Evolutionary conservation across 2,113 vertebrate species (phyloP), one percentile per base, ranked within the genome.

Genomic region (Apteryx mantelli): DNA sequence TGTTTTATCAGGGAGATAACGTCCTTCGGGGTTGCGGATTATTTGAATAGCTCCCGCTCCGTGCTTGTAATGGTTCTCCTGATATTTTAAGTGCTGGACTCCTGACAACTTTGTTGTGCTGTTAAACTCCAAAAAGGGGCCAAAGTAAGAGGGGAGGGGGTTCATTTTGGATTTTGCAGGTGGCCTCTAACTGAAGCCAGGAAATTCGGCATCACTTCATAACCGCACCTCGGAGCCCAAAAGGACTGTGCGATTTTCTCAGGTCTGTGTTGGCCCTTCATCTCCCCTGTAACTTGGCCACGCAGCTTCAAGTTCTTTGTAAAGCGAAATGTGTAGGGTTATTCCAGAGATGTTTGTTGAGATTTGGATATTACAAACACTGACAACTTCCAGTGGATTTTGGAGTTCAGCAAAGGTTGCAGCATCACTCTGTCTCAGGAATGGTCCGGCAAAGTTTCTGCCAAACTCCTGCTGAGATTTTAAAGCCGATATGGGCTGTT

Each of bases 201-300:
- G 50, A 3, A 2, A 11, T 70, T 58, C 5, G 1, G 56, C 9
- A 9, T 56, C 48, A 1, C 56, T 40, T 61, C 28, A 1, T 15
- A 7, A 22, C 73, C 8, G 24, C 4, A 2, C 22, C 48, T 15
- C 6, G 5, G 56, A 2, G 32, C 32, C 8, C 2, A 0, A 19
- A 40, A 18, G 28, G 40, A 4, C 18, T 5, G 0, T 5, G 19
- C 38, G 1, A 1, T 32, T 36, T 52, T 22, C 52, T 13, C 30
- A 2, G 18, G 28, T 48, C 74, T 30, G 26, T 9, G 18, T 26
- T 46, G 66, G 44, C 26, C 19, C 30, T 32, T 32, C 10, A 8
- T 13, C 66, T 46, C 66, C 42, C 28, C 8, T 13, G 22, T 5
- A 71, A 7, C 70, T 44, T 24, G 52, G 52, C 36, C 17, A 21